A percentile compares a stretch with the other conserved stretches of the same genome.
phyloP scores from a whole-genome alignment of 2,113 vertebrate species.

The Lophotis ruficrista region DNA sequence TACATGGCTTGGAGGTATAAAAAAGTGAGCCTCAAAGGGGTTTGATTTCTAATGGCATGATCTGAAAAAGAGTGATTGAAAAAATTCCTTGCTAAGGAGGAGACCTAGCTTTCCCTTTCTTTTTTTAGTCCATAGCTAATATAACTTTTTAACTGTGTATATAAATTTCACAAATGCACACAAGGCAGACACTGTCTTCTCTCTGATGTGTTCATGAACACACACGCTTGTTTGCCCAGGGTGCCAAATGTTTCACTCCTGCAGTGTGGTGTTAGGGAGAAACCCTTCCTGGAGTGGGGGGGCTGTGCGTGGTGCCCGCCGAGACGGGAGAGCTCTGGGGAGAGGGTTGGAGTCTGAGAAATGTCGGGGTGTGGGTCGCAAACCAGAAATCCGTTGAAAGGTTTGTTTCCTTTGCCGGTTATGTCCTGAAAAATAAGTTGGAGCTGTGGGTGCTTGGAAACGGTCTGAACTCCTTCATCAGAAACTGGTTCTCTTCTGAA shows the following conservation, averaged over 20 bases:
- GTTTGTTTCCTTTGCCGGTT: slow-evolving; percentile 1
- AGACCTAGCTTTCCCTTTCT: not conserved
- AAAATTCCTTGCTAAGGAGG: not conserved
- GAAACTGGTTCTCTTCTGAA: not conserved
- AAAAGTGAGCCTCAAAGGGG: not conserved
- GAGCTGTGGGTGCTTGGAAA: slow-evolving; percentile 4
- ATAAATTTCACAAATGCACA: not conserved
- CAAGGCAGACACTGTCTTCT: not conserved
- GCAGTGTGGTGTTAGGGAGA: not conserved
- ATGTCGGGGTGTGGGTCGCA: not conserved
- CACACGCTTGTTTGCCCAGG: not conserved
- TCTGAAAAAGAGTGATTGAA: not conserved
- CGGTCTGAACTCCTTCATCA: not conserved
- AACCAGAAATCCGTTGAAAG: not conserved
- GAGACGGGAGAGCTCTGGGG: not conserved
- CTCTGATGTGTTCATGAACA: not conserved
- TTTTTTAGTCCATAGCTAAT: not conserved
- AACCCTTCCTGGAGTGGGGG: not conserved
- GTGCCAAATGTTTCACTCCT: not conserved
- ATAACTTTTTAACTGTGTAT: not conserved
- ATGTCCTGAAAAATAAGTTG: not conserved
- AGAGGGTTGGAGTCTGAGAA: not conserved
- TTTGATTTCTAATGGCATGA: not conserved
- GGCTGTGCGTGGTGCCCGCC: not conserved
- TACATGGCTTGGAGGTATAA: no score